Base-by-base conservation (phyloP, 2,113 vertebrate genomes). In the Pungitius pungitius region DNA sequence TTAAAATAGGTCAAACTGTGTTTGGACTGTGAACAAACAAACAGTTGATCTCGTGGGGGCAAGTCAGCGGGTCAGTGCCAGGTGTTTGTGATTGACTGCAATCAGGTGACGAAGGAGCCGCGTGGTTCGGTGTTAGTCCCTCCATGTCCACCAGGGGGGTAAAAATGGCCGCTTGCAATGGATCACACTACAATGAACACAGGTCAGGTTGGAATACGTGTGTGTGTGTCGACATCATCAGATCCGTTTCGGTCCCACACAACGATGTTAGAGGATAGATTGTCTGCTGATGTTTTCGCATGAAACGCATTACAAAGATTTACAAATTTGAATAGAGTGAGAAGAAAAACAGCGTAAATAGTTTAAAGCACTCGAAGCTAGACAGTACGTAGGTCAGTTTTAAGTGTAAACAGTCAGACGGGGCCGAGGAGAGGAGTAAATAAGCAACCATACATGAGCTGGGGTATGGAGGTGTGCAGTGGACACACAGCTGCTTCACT, bases 81-180 rank as follows among this genome's bases (percentile, higher is more conserved):
- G 63, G 45, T 60, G 56, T 18, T 39, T 1, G 17, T 26, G 15
- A 27, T 40, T 30, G 0, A 17, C 9, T 47, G 11, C 22, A 45
- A 42, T 60, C 73, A 67, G 8, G 18, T 37, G 10, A 60, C 8
- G 20, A 30, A 51, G 35, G 13, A n/a, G 9, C 33, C 11, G 8
- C 18, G 7, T 39, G 17, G 24, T 26, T 37, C 10, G 18, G 15
- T 49, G 62, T 39, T 42, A 55, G 6, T 54, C 60, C 0, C 20
- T 8, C 7, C 9, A 5, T 26, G 73, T 45, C 73, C 73, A 76
- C 60, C 56, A 55, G 67, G 66, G 73, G 67, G 57, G 18, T 2
- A 26, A 26, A 6, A 22, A 13, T 1, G 20, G 61, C 26, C 27
- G 17, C 20, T 3, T 3, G 8, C 57, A 40, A 35, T 7, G 2